Conservation (phyloP, 1,140 invertebrate genomes). For the Ericerus pela region DNA sequence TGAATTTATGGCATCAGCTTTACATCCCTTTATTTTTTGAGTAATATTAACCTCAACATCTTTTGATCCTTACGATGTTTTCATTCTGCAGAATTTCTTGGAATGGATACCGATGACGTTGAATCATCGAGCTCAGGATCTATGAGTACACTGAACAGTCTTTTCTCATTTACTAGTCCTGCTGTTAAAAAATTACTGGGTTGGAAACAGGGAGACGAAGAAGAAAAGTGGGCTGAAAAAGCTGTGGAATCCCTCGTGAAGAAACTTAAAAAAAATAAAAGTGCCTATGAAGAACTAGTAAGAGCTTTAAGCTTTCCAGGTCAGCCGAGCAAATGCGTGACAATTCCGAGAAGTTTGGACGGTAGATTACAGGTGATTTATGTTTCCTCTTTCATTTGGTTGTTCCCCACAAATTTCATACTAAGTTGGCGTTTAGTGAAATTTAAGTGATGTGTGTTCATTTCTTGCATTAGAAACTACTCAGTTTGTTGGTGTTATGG, state of each 20-base stretch:
- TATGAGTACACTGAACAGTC: slow-evolving; percentile 60
- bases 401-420: no score
- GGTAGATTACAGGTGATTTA: slow-evolving; percentile 65
- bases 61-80: no score
- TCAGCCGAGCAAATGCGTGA: slow-evolving; percentile 89
- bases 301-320: slow-evolving; percentile 85
- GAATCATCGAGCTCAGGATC: neutral
- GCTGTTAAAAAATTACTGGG: slow-evolving; percentile 92
- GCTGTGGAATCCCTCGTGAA: slow-evolving; percentile 96
- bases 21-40: no score
- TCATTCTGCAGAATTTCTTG: no score
- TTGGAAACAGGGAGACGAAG: slow-evolving; percentile 95
- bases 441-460: neutral
- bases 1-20: no score
- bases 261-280: slow-evolving; percentile 89
- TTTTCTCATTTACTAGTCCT: slow-evolving; percentile 92
- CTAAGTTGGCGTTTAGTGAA: no score
- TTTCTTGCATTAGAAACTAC: no score
- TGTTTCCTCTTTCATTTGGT: neutral
- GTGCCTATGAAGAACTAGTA: slow-evolving; percentile 94
- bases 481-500: no score
- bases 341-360: slow-evolving; percentile 90
- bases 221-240: slow-evolving; percentile 99
- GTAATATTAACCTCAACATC: no score
- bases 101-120: neutral